Percentiles rank a stretch among this genome's conserved stretches.
Evolutionary conservation across 2,797 vertebrate species (phyloP).

Genomic region (Podargus strigoides): DNA sequence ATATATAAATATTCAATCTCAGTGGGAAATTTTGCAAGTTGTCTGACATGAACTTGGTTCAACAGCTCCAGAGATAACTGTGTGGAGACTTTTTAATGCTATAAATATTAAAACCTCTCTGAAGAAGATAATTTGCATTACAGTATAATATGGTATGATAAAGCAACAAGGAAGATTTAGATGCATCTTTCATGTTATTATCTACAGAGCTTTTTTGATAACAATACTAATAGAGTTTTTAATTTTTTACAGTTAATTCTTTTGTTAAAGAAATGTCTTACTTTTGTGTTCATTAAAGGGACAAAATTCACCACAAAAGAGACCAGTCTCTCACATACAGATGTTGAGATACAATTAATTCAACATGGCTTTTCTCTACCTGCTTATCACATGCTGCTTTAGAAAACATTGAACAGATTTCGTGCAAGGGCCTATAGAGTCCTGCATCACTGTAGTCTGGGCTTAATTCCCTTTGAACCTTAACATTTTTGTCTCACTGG

Average conservation of each 20-base stretch:
- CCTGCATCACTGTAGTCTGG: not conserved
- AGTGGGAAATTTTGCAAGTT: not conserved
- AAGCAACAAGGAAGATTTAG: not conserved
- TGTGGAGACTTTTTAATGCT: not conserved
- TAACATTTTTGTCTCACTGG: not conserved
- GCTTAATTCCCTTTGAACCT: not conserved
- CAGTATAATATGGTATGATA: not conserved
- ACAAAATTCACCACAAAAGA: not conserved
- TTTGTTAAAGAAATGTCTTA: not conserved
- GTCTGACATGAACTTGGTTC: not conserved
- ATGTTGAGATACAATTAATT: not conserved
- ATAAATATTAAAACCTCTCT: not conserved
- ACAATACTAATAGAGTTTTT: not conserved
- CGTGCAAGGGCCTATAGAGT: accelerated
- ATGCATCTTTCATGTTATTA: not conserved
- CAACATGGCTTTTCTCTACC: not conserved
- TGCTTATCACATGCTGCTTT: not conserved
- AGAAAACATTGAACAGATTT: not conserved
- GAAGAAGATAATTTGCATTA: not conserved
- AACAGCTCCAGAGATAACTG: not conserved
- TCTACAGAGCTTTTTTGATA: not conserved
- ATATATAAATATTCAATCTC: not conserved
- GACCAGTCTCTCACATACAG: not conserved
- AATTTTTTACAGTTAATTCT: not conserved
- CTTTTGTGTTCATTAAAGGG: not conserved